A percentile compares a stretch with the other conserved stretches of the same genome.
phyloP scores from a whole-genome alignment of 1,140 invertebrate species.

The Phortica variegata region DNA sequence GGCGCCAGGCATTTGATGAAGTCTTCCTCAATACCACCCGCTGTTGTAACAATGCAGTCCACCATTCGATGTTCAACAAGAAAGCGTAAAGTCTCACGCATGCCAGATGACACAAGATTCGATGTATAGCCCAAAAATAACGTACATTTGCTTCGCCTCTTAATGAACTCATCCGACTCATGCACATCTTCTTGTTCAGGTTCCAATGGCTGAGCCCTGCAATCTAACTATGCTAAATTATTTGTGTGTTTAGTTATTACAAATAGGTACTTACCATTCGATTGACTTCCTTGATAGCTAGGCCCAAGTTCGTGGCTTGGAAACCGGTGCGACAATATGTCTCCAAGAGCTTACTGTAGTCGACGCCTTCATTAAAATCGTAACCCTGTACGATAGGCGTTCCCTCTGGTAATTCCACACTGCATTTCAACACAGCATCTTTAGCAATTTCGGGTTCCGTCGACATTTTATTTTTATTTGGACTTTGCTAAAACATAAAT shows the following conservation, averaged over 20 bases:
- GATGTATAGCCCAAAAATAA: slow-evolving; percentile 98
- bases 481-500: neutral
- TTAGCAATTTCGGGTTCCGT: slow-evolving; percentile 62
- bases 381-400: slow-evolving; percentile 75
- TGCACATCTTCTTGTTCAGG: slow-evolving; percentile 67
- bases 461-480: slow-evolving; percentile 26
- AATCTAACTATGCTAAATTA: slow-evolving; percentile 52
- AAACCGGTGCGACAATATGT: slow-evolving; percentile 85
- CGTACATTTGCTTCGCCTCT: slow-evolving; percentile 80
- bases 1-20: slow-evolving; percentile 97
- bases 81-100: slow-evolving; percentile 88
- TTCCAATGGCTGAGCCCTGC: slow-evolving; percentile 65
- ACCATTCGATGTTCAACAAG: slow-evolving; percentile 84
- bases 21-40: slow-evolving; percentile 98
- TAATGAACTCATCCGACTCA: slow-evolving; percentile 79
- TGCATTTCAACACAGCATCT: slow-evolving; percentile 68
- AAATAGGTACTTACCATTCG: slow-evolving; percentile 78
- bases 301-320: slow-evolving; percentile 94
- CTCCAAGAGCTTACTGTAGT: slow-evolving; percentile 82
- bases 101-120: slow-evolving; percentile 93
- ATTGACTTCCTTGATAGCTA: slow-evolving; percentile 87
- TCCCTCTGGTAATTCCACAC: slow-evolving; percentile 63
- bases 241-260: neutral
- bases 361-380: slow-evolving; percentile 89
- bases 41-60: slow-evolving; percentile 96